A percentile compares a stretch with the other conserved stretches of the same genome.
These are phyloP conservation scores for Nasalis larvatus DNA, from an alignment of 2,113 vertebrate genomes.

Conservation along the genomic window DNA sequence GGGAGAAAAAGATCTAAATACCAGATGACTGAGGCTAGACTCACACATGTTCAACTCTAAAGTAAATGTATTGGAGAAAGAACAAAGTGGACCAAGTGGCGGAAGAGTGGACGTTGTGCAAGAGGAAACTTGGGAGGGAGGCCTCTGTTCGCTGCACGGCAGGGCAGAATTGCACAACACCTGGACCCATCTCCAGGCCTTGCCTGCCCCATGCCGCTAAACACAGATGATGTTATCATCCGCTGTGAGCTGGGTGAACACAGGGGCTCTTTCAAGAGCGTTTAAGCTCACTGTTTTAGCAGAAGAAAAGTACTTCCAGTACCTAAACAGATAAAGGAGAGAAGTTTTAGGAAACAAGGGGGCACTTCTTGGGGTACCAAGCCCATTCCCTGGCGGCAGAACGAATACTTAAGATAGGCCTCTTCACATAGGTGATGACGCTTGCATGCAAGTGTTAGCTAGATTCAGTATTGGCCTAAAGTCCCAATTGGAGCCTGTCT, in stretches of 20 bases:
- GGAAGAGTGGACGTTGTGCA: accelerated
- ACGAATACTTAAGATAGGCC: too few relatives aligned
- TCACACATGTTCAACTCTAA: accelerated
- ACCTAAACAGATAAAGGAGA: accelerated
- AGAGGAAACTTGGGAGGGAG: accelerated
- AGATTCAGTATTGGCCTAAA: accelerated
- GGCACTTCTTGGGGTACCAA: not conserved
- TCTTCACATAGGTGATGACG: accelerated
- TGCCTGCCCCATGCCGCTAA: accelerated
- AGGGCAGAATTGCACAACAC: not conserved
- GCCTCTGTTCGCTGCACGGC: not conserved
- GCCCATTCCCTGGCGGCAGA: not conserved
- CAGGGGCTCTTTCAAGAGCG: accelerated
- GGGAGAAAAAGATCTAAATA: accelerated
- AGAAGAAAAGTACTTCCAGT: not conserved
- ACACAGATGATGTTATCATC: accelerated
- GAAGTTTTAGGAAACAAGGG: accelerated
- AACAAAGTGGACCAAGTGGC: not conserved
- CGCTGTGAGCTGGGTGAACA: accelerated
- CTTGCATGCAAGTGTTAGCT: accelerated
- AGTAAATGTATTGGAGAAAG: not conserved
- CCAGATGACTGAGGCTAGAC: not conserved
- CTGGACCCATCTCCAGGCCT: not conserved
- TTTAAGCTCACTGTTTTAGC: too few relatives aligned
- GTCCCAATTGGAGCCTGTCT: not conserved